Percentiles rank a stretch among this genome's conserved stretches.
Conservation (phyloP, 2,797 vertebrate genomes). For the Bryconaethiops microstoma region DNA sequence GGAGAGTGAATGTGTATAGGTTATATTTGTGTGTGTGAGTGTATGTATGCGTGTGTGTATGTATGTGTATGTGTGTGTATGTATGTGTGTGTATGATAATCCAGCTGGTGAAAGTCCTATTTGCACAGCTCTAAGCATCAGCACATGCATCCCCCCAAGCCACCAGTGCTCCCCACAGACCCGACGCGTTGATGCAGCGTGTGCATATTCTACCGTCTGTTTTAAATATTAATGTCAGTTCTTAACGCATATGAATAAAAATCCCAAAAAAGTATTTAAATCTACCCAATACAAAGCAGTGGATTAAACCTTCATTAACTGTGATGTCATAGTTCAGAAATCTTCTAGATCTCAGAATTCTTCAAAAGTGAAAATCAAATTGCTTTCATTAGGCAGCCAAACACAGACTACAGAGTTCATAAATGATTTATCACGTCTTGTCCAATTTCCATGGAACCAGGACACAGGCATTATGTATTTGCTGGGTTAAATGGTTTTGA, state of each 20-base stretch:
- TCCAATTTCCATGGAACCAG: not conserved
- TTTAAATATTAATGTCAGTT: conserved; percentile 11
- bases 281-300: not conserved
- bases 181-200: not conserved
- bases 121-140: not conserved
- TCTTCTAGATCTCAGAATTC: too few species aligned
- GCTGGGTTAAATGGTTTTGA: not conserved
- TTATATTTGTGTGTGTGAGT: not conserved
- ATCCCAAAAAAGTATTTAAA: not conserved
- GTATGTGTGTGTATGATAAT: conserved; percentile 25
- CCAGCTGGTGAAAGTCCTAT: conserved; percentile 45
- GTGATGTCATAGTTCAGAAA: not conserved
- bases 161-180: not conserved
- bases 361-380: not conserved
- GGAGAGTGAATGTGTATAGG: not conserved
- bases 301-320: not conserved
- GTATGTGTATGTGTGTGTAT: not conserved
- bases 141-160: not conserved
- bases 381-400: not conserved
- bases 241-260: conserved; percentile 5
- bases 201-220: not conserved
- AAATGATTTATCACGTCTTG: not conserved
- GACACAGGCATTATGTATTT: not conserved
- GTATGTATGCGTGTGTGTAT: not conserved
- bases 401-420: not conserved